Evolutionary conservation across 2,113 vertebrate genomes (phyloP), one percentile per base, ranked within the genome.

Genomic region (Sorex fumeus): DNA sequence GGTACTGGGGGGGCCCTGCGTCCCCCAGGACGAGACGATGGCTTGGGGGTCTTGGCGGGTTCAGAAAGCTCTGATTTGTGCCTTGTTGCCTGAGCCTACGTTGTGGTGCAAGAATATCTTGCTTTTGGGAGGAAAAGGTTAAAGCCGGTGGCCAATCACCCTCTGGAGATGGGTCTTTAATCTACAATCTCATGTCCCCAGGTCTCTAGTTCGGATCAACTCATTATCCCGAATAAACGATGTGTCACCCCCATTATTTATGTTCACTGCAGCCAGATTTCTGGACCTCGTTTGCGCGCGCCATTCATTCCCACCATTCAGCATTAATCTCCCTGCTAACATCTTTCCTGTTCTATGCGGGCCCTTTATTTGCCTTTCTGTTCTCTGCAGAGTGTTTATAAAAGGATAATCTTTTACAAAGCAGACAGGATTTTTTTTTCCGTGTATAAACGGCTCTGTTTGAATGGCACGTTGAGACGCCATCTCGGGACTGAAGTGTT

Each of bases 151-250:
- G 98, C 98, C 98, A 98, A 98, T 98, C 98, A 98, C 98, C 98
- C 98, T 98, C 98, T 98, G 97, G 98, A 98, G 98, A 98, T 98
- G 98, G 98, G 98, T 98, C 98, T 98, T 98, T 98, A 98, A 99
- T 99, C 98, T 98, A 98, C 98, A 98, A 98, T 98, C 98, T 98
- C 98, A 98, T 98, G 97, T 98, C 98, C 98, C 98, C 27, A 97
- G 98, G 96, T 97, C 97, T 97, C 97, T 97, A 98, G 98, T 98
- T 98, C 95, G 97, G 98, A 98, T 98, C 98, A 98, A 98, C 98
- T 98, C 98, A 98, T 98, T 98, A 98, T 98, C 98, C 98, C 95
- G 93, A 98, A 98, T 98, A 98, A 99, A 98, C 97, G 97, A 98
- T 97, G 98, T 98, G 98, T 98, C 98, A 98, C 98, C 98, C 98